Conservation (phyloP, 2,888 invertebrate species). For the Atherix ibis region DNA sequence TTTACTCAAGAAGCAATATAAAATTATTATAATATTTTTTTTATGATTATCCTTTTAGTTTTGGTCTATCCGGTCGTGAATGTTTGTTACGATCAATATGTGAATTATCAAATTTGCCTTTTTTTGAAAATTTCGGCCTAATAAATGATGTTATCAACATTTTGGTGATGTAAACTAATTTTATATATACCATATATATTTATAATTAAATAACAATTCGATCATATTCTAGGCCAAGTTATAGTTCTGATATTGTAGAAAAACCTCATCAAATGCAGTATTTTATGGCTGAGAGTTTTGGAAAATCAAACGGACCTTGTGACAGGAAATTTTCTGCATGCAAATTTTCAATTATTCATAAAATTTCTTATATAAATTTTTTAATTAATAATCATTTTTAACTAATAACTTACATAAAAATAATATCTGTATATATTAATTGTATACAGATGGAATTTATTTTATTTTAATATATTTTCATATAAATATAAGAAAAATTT, state of each 20-base stretch:
- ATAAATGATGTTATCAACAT: slow-evolving; percentile 61
- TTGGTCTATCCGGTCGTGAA: slow-evolving; percentile 46
- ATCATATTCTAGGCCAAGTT: background rate
- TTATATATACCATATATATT: slow-evolving; percentile 2
- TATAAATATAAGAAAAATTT: too few species aligned
- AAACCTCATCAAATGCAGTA: slow-evolving; percentile 59
- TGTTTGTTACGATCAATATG: slow-evolving; percentile 63
- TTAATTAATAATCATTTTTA: too few species aligned
- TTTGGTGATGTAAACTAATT: slow-evolving; percentile 48
- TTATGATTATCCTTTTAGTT: slow-evolving; percentile 30
- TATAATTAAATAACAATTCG: background rate
- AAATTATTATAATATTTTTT: background rate
- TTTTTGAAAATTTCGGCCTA: slow-evolving; percentile 52
- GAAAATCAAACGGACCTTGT: slow-evolving; percentile 33
- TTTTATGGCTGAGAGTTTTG: slow-evolving; percentile 53
- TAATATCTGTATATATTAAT: too few species aligned
- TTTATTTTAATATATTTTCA: too few species aligned
- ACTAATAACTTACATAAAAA: too few species aligned
- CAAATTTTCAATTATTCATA: too few species aligned
- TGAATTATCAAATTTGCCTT: slow-evolving; percentile 52
- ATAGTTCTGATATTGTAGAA: slow-evolving; percentile 31
- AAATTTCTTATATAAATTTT: slow-evolving; percentile 24
- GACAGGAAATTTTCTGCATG: slow-evolving; percentile 22
- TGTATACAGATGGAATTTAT: too few species aligned
- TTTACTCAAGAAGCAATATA: background rate